These are phyloP conservation scores for Strigamia maritima DNA, from an alignment of 2,888 invertebrate species.

Conservation along the genomic window DNA sequence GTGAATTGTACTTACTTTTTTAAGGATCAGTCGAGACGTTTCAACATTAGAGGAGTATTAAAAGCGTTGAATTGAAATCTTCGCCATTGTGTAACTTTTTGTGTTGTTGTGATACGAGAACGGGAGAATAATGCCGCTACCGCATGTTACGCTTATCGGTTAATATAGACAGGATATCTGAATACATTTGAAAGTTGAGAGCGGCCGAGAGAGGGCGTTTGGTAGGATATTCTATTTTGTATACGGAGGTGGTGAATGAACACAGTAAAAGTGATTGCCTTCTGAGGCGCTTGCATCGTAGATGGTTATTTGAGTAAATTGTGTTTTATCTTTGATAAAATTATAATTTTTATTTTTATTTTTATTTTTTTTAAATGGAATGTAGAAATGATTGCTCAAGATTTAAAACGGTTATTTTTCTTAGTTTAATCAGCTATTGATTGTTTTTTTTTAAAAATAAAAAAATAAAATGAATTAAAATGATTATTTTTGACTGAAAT, in stretches of 20 bases:
- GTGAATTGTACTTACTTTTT: not conserved
- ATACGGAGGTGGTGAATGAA: not conserved
- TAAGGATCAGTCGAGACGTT: not conserved
- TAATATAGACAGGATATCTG: not conserved
- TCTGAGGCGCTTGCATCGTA: not conserved
- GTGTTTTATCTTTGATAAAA: too few relatives aligned
- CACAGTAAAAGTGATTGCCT: not conserved
- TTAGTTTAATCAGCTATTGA: too few relatives aligned
- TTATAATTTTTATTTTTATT: too few relatives aligned
- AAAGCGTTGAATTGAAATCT: not conserved
- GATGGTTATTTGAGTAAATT: too few relatives aligned
- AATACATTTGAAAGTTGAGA: not conserved
- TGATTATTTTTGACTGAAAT: too few relatives aligned
- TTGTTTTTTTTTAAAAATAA: too few relatives aligned
- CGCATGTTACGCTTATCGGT: constrained; percentile 1
- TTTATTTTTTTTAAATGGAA: too few relatives aligned
- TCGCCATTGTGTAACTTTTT: constrained; percentile 2
- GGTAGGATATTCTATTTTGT: not conserved
- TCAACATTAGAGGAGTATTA: not conserved
- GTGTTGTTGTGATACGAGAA: not conserved
- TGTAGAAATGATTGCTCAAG: too few relatives aligned
- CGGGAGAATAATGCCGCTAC: not conserved
- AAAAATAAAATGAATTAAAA: too few relatives aligned
- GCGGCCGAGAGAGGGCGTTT: not conserved
- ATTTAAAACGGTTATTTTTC: too few relatives aligned